Evolutionary conservation across 2,888 invertebrate species (phyloP).

Genomic region (Troides oblongomaculatus): DNA sequence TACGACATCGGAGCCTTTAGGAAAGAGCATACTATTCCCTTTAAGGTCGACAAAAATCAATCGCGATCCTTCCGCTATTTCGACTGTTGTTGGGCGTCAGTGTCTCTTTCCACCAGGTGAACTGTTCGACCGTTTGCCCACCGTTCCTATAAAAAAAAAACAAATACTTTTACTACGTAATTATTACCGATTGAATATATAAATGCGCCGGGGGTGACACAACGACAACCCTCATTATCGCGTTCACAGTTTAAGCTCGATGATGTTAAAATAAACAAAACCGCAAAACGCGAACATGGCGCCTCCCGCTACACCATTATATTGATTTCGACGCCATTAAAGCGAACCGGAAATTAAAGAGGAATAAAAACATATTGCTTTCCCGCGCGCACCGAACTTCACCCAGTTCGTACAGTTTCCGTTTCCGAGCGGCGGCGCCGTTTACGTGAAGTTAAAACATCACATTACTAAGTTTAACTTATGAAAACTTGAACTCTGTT

Average conservation of each 20-base stretch:
- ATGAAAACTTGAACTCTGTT: constrained; percentile 30
- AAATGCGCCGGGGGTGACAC: constrained; percentile 42
- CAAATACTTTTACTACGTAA: constrained; percentile 26
- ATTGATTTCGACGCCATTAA: constrained; percentile 79
- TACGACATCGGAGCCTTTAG: too few relatives aligned
- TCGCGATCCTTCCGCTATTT: too few relatives aligned
- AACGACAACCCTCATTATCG: constrained; percentile 59
- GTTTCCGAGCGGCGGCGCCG: constrained; percentile 65
- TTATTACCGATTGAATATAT: constrained; percentile 38
- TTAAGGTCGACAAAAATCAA: too few relatives aligned
- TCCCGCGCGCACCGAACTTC: constrained; percentile 75
- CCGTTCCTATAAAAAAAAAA: background rate
- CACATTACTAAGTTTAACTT: constrained; percentile 40
- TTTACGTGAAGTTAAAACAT: constrained; percentile 46
- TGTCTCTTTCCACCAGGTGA: too few relatives aligned
- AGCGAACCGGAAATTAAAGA: constrained; percentile 78
- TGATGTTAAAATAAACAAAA: constrained; percentile 73
- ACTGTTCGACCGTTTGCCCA: background rate
- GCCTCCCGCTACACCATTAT: constrained; percentile 72
- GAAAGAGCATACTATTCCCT: too few relatives aligned
- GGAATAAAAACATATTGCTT: constrained; percentile 79
- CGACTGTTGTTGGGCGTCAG: too few relatives aligned
- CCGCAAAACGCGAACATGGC: constrained; percentile 75
- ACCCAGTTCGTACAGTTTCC: constrained; percentile 75
- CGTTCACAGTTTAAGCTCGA: constrained; percentile 52